phyloP scores from a whole-genome alignment of 2,797 vertebrate genomes.

The Syngnathus acus region DNA sequence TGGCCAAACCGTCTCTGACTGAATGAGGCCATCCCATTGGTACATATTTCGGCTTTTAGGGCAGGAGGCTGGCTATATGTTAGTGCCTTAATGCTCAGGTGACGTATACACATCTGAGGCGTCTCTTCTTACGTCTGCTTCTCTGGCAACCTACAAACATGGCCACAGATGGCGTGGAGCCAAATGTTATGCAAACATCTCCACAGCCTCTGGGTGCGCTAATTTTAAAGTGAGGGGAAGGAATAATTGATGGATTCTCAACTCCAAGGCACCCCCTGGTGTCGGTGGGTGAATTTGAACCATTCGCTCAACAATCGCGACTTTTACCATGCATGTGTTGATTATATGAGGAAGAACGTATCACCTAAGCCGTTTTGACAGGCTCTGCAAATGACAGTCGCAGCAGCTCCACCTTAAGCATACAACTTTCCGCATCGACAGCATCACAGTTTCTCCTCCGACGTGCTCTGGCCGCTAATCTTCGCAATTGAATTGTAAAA shows the following conservation, averaged over 20 bases:
- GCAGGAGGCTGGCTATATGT: constrained; percentile 25
- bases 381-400: constrained; percentile 40
- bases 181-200: constrained; percentile 50
- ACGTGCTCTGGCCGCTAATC: not conserved
- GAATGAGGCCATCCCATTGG: constrained; percentile 54
- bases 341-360: not conserved
- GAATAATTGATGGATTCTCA: constrained; percentile 15
- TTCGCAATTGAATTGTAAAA: not conserved
- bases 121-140: constrained; percentile 24
- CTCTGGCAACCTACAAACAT: constrained; percentile 36
- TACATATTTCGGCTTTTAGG: constrained; percentile 35
- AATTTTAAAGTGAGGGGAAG: constrained; percentile 30
- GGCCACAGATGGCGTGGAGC: constrained; percentile 60
- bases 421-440: constrained; percentile 13
- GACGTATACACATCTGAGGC: constrained; percentile 1
- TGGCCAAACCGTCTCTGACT: constrained; percentile 56
- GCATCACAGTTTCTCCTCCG: not conserved
- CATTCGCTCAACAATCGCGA: not conserved
- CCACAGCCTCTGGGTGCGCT: constrained; percentile 47
- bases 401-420: constrained; percentile 46
- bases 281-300: constrained; percentile 17
- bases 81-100: constrained; percentile 16
- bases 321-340: not conserved
- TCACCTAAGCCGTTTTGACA: constrained; percentile 38
- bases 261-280: constrained; percentile 25